A percentile compares a stretch with the other conserved stretches of the same genome.
phyloP scores from a whole-genome alignment of 1,140 invertebrate species.

The Chionoecetes opilio region DNA sequence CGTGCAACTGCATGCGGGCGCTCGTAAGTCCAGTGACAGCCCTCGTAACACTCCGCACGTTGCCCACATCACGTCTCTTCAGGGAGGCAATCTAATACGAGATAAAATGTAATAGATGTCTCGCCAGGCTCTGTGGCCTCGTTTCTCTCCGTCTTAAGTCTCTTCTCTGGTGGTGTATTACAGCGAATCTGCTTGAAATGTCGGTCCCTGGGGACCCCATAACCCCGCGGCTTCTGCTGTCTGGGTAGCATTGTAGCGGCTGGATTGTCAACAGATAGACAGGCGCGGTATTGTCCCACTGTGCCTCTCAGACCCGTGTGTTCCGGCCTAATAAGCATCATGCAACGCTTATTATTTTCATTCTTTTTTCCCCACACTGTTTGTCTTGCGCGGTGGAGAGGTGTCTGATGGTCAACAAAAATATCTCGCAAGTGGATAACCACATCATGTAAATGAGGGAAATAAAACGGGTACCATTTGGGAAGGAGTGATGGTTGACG shows the following conservation, averaged over 20 bases:
- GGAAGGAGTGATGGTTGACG: not conserved
- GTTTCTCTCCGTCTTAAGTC: slow-evolving; percentile 13
- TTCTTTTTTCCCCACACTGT: not conserved
- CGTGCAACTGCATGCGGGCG: slow-evolving; percentile 22
- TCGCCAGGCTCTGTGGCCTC: not conserved
- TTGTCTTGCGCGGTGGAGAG: not conserved
- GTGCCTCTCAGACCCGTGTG: slow-evolving; percentile 9
- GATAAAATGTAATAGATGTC: slow-evolving; percentile 14
- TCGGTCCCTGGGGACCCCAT: not conserved
- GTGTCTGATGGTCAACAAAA: not conserved
- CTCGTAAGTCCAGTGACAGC: slow-evolving; percentile 3
- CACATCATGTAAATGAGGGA: slow-evolving; percentile 21
- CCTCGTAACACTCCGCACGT: slow-evolving; percentile 3
- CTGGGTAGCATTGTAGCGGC: not conserved
- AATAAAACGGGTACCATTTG: slow-evolving; percentile 42
- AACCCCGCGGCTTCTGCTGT: not conserved
- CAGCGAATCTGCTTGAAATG: slow-evolving; percentile 2
- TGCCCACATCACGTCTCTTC: slow-evolving; percentile 25
- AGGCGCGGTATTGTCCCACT: not conserved
- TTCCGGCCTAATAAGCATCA: not conserved
- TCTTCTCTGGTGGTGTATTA: not conserved
- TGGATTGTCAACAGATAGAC: not conserved
- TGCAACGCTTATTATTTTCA: slow-evolving; percentile 6
- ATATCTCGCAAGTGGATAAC: not conserved
- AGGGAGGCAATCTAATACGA: not conserved